These are phyloP conservation scores for Holothuria leucospilota DNA, from an alignment of 53 echinoderm and acorn worm species.

Conservation along the genomic window DNA sequence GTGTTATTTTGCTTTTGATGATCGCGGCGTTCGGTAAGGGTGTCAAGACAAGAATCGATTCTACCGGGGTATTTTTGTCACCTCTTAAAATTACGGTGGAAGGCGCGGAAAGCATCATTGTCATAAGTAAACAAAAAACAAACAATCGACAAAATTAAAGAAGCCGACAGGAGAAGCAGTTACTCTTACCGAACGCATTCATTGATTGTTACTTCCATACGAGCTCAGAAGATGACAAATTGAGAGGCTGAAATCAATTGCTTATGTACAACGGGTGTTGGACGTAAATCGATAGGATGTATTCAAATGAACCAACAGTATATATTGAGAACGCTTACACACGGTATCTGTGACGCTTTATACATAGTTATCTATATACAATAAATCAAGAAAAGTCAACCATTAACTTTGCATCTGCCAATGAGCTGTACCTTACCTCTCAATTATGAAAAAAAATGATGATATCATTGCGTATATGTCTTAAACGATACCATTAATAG, in stretches of 20 bases:
- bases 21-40: no score
- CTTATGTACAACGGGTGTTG: conserved; percentile 33
- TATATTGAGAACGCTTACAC: conserved; percentile 18
- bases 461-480: no score
- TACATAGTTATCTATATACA: no score
- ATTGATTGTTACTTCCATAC: conserved; percentile 11
- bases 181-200: conserved; percentile 32
- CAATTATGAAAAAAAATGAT: no score
- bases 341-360: not conserved
- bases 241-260: conserved; percentile 24
- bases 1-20: no score
- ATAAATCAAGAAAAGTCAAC: no score
- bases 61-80: not conserved
- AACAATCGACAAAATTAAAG: conserved; percentile 1
- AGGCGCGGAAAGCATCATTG: conserved; percentile 1
- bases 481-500: no score
- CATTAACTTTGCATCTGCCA: no score
- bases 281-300: conserved; percentile 16
- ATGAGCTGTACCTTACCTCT: no score
- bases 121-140: conserved; percentile 28
- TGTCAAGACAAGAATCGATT: no score
- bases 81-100: conserved; percentile 3
- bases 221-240: conserved; percentile 16
- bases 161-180: not conserved
- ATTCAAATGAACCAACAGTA: conserved; percentile 26